Percentiles rank a stretch among this genome's conserved stretches.
phyloP scores from a whole-genome alignment of 2,797 vertebrate genomes.

The Chiloscyllium punctatum region DNA sequence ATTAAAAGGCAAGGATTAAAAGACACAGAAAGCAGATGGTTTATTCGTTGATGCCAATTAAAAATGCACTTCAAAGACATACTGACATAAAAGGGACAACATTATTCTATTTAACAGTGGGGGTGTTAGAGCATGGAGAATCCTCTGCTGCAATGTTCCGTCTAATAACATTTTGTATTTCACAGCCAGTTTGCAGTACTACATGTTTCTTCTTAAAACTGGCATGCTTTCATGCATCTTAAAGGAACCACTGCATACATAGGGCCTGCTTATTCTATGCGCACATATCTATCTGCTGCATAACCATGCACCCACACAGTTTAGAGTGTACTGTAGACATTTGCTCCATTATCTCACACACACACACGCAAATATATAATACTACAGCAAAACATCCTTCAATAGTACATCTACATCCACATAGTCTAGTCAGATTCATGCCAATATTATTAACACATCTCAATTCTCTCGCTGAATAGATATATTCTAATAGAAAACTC shows the following conservation, averaged over 20 bases:
- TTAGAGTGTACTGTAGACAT: too few species aligned
- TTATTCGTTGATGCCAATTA: background rate
- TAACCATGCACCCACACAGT: background rate
- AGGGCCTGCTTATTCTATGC: too few species aligned
- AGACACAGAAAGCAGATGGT: background rate
- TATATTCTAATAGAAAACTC: background rate
- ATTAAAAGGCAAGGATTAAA: background rate
- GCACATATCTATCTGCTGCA: background rate
- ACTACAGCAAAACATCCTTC: background rate
- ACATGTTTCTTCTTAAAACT: background rate
- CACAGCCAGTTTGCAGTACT: background rate
- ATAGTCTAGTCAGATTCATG: background rate
- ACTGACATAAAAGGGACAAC: background rate
- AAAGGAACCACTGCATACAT: background rate
- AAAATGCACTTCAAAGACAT: background rate
- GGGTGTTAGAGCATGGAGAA: background rate
- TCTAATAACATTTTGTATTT: background rate
- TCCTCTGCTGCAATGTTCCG: background rate
- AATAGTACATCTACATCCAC: background rate
- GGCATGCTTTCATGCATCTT: background rate
- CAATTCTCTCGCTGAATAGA: background rate
- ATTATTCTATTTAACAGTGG: background rate
- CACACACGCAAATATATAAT: background rate
- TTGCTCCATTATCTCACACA: too few species aligned
- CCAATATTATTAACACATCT: background rate